phyloP scores from a whole-genome alignment of 2,113 vertebrate genomes.

The Puma concolor region DNA sequence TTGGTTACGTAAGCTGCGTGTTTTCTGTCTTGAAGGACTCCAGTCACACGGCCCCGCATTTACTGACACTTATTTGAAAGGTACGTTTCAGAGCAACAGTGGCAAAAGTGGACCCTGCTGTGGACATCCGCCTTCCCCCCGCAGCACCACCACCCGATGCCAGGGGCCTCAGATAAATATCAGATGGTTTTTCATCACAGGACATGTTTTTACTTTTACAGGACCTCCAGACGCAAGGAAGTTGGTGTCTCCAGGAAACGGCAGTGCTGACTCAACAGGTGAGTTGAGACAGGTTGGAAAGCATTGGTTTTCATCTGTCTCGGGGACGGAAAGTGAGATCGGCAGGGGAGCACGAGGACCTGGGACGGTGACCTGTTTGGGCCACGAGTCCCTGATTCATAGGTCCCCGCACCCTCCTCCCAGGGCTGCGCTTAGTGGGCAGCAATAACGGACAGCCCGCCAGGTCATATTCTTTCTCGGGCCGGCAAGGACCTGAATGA shows the following conservation, averaged over 20 bases:
- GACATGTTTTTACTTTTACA: constrained; percentile 53
- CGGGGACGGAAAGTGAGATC: not conserved
- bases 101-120: not conserved
- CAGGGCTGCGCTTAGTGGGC: not conserved
- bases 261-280: not conserved
- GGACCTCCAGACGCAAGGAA: not conserved
- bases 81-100: not conserved
- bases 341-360: not conserved
- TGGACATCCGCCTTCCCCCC: not conserved
- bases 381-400: not conserved
- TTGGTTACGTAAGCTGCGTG: not conserved
- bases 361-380: not conserved
- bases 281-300: constrained; percentile 1
- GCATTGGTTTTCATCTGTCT: constrained; percentile 12
- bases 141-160: not conserved
- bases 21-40: not conserved
- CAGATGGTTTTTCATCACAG: not conserved
- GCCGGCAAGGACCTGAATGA: not conserved
- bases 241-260: not conserved
- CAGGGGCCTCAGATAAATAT: not conserved
- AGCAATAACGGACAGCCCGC: no score
- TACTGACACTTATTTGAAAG: not conserved
- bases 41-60: not conserved
- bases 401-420: not conserved
- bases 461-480: not conserved